phyloP scores from a whole-genome alignment of 2,113 vertebrate genomes.

The Pachycephala philippinensis region DNA sequence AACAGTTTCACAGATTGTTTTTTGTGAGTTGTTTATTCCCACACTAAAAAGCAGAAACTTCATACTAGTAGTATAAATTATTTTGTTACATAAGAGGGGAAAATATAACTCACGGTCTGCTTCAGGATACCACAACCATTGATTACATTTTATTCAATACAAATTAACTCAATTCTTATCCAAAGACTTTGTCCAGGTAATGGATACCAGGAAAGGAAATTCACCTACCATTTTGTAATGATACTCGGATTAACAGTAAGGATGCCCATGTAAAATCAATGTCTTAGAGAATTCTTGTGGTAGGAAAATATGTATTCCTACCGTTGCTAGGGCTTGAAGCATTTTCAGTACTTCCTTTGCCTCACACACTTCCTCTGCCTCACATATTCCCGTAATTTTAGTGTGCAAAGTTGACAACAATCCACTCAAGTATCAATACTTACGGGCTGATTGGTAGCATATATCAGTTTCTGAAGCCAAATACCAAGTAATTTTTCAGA shows the following conservation, averaged over 20 bases:
- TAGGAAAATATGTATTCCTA: not conserved
- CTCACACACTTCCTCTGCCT: not conserved
- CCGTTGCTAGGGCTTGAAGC: not conserved
- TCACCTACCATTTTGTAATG: not conserved
- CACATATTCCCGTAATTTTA: not conserved
- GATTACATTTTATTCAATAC: not conserved
- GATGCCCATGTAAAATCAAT: not conserved
- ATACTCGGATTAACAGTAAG: not conserved
- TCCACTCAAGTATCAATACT: slow-evolving; percentile 17
- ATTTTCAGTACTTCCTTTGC: not conserved
- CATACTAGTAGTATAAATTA: not conserved
- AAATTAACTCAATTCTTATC: not conserved
- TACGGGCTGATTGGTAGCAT: not conserved
- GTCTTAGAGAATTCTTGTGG: not conserved
- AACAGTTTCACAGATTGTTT: not conserved
- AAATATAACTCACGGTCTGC: not conserved
- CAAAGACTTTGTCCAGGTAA: not conserved
- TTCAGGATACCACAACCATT: not conserved
- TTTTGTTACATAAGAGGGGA: not conserved
- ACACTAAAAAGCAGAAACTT: not conserved
- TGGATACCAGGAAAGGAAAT: not conserved
- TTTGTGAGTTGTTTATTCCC: not conserved
- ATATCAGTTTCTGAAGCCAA: slow-evolving; percentile 23
- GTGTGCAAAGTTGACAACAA: not conserved
- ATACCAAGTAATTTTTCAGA: slow-evolving; percentile 23